Evolutionary conservation across 2,113 vertebrate species (phyloP), one percentile per base, ranked within the genome.

Genomic region (Scatophagus argus): DNA sequence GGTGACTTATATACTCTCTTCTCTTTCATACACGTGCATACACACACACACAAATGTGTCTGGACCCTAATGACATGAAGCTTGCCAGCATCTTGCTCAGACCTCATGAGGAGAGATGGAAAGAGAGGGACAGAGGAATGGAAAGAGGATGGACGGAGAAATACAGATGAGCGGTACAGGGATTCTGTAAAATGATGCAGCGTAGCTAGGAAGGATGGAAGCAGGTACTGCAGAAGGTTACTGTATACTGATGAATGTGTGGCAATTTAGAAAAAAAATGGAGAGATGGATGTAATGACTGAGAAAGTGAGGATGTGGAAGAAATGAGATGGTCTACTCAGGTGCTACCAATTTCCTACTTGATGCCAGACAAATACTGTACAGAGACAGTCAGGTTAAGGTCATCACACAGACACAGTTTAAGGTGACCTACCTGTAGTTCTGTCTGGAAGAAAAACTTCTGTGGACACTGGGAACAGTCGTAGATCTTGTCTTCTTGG

Each of bases 401-500:
- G 32, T 59, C 17, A 46, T 32, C 41, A 29, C 17, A 17, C 52
- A 29, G 17, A 19, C 0, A n/a, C 10, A 51, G 14, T 19, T n/a
- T 7, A 3, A 46, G 60, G 36, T 5, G 23, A 90, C 93, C 69
- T 94, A 99, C 98, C 98, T 99, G 98, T 94, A 99, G 96, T 92
- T 99, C 98, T 27, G 98, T 99, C 94, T 99, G 98, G 90, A 99
- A 99, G 94, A 99, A 99, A 95, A 99, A 99, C 96, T 99, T 99
- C 95, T 99, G 98, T 0, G 98, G 98, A 93, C 98, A 99, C 94
- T 99, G 98, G 3, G 98, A 97, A 87, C 98, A 99, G 94, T 99
- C 98, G 19, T 99, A 99, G 94, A 99, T 99, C 93, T 99, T 99
- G 93, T 99, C 98, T 81, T 99, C 98, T 87, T 99, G 98, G 74